These are phyloP conservation scores for Otolemur crassicaudatus DNA, from an alignment of 2,797 vertebrate genomes.

Conservation along the genomic window DNA sequence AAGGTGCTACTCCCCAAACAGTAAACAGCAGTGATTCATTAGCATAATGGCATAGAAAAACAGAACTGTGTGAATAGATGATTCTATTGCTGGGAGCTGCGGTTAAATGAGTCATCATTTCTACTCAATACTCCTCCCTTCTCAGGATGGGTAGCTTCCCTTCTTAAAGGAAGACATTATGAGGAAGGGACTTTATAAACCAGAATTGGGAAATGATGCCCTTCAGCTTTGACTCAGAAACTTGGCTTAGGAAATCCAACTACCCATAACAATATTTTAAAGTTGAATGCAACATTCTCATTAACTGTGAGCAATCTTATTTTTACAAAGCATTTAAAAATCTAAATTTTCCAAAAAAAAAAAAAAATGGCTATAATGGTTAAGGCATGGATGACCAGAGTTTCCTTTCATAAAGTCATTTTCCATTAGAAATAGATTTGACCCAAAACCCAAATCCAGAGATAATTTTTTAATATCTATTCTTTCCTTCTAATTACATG, in stretches of 20 bases:
- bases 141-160: constrained; percentile 61
- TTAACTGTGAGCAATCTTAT: constrained; percentile 30
- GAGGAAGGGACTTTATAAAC: constrained; percentile 34
- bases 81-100: constrained; percentile 74
- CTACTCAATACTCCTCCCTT: constrained; percentile 67
- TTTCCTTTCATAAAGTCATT: not conserved
- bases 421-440: constrained; percentile 41
- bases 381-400: not conserved
- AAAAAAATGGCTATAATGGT: not conserved
- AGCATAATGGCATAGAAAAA: constrained; percentile 80
- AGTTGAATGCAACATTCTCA: constrained; percentile 29
- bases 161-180: constrained; percentile 63
- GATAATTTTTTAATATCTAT: not conserved
- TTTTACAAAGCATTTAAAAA: not conserved
- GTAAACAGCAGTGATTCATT: constrained; percentile 85
- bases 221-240: constrained; percentile 10
- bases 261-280: constrained; percentile 13
- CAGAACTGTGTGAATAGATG: constrained; percentile 81
- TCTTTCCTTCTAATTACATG: not conserved
- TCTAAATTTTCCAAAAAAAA: not conserved
- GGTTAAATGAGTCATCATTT: constrained; percentile 81
- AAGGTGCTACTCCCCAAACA: constrained; percentile 77
- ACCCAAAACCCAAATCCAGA: not conserved
- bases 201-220: constrained; percentile 45
- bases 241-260: constrained; percentile 19